Percentiles rank a stretch among this genome's conserved stretches.
phyloP scores from a whole-genome alignment of 1,140 invertebrate genomes.

The Pseudomyrmex flavicornis region DNA sequence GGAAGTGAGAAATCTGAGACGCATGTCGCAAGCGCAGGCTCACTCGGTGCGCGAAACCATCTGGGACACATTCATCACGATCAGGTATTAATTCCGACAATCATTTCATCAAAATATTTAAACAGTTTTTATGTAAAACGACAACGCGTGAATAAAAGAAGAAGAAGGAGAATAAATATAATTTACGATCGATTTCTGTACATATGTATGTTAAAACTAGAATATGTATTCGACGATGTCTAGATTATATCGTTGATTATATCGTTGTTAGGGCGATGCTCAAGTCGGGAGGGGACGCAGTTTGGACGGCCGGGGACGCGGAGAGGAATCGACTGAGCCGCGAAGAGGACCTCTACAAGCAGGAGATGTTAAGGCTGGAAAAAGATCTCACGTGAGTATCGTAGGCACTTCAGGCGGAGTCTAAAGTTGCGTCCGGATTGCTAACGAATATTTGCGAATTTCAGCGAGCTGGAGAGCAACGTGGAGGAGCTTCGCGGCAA shows the following conservation, averaged over 20 bases:
- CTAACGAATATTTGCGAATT: constrained; percentile 41
- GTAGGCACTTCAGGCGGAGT: neutral
- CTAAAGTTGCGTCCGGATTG: neutral
- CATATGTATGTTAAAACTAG: constrained; percentile 16
- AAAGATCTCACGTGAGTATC: constrained; percentile 92
- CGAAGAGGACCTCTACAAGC: constrained; percentile 95
- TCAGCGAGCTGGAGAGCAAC: constrained; percentile 94
- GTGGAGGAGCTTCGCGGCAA: constrained; percentile 97
- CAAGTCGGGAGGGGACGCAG: constrained; percentile 88
- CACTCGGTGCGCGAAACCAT: constrained; percentile 96
- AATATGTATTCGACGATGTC: neutral
- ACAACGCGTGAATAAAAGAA: too few species aligned
- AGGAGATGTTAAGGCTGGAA: constrained; percentile 95
- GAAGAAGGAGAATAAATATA: too few species aligned
- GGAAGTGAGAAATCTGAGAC: constrained; percentile 94
- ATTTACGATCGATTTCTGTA: neutral
- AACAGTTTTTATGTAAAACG: too few species aligned
- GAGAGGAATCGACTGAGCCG: constrained; percentile 89
- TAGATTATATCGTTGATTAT: neutral
- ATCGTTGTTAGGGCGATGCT: constrained; percentile 86
- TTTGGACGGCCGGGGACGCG: constrained; percentile 87
- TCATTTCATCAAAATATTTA: too few species aligned
- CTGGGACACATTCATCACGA: constrained; percentile 94
- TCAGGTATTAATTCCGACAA: constrained; percentile 84
- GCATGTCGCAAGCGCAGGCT: constrained; percentile 95